A percentile compares a stretch with the other conserved stretches of the same genome.
Evolutionary conservation across 2,888 invertebrate genomes (phyloP).

Genomic region (Melolontha melolontha): DNA sequence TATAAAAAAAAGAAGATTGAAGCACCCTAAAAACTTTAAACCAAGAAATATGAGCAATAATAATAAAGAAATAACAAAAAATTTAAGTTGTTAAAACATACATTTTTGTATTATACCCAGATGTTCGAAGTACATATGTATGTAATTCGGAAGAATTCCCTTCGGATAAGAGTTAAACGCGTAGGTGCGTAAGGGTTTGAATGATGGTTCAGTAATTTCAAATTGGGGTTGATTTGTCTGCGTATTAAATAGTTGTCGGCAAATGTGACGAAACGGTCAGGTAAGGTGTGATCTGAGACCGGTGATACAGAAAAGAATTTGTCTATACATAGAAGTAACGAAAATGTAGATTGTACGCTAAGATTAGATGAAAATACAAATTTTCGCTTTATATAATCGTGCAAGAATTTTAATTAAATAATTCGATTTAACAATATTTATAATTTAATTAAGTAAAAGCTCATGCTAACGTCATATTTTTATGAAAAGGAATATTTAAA

Average conservation of each 20-base stretch:
- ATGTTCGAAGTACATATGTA: not conserved
- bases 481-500: too few species aligned
- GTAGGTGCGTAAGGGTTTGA: constrained; percentile 19
- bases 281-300: constrained; percentile 39
- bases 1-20: too few species aligned
- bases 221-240: constrained; percentile 39
- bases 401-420: too few species aligned
- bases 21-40: too few species aligned
- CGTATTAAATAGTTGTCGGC: constrained; percentile 33
- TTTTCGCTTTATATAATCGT: too few species aligned
- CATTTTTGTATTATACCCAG: too few species aligned
- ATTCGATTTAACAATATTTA: too few species aligned
- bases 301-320: constrained; percentile 16
- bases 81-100: too few species aligned
- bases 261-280: constrained; percentile 40
- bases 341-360: constrained; percentile 14
- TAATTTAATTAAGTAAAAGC: too few species aligned
- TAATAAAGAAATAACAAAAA: too few species aligned
- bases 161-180: not conserved
- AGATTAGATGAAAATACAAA: not conserved
- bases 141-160: not conserved
- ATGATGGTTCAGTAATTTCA: constrained; percentile 35
- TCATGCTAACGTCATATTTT: too few species aligned
- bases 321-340: constrained; percentile 24
- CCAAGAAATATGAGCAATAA: too few species aligned